Conservation (phyloP, 2,113 vertebrate genomes). For the Trematocara zebra region DNA sequence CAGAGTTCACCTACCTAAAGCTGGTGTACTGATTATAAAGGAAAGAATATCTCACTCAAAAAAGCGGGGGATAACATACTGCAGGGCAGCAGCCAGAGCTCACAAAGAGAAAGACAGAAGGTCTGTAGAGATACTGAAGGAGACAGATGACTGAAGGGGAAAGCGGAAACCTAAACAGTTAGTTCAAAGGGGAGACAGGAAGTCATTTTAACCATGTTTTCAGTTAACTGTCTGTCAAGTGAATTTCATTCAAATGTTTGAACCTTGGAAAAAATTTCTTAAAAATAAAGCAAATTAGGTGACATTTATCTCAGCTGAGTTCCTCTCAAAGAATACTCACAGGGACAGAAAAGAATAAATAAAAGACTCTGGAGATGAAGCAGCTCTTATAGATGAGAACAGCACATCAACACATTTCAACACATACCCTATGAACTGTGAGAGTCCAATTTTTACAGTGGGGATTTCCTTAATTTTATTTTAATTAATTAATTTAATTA, state of each 20-base stretch:
- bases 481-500: not conserved
- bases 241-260: not conserved
- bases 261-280: not conserved
- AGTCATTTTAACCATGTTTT: not conserved
- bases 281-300: not conserved
- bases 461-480: not conserved
- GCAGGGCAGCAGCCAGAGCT: not conserved
- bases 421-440: not conserved
- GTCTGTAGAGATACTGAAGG: not conserved
- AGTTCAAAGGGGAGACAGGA: conserved; percentile 7
- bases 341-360: not conserved
- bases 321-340: not conserved
- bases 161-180: not conserved
- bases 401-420: not conserved
- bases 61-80: not conserved
- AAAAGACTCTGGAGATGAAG: not conserved
- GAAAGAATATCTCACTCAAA: not conserved
- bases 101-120: not conserved
- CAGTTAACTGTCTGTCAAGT: not conserved
- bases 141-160: not conserved
- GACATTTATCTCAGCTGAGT: not conserved
- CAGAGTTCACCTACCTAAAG: conserved; percentile 4
- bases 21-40: not conserved
- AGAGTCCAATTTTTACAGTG: not conserved
- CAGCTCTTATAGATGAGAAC: not conserved